Evolutionary conservation across 2,888 invertebrate genomes (phyloP).

Genomic region (Rhamnusium bicolor): DNA sequence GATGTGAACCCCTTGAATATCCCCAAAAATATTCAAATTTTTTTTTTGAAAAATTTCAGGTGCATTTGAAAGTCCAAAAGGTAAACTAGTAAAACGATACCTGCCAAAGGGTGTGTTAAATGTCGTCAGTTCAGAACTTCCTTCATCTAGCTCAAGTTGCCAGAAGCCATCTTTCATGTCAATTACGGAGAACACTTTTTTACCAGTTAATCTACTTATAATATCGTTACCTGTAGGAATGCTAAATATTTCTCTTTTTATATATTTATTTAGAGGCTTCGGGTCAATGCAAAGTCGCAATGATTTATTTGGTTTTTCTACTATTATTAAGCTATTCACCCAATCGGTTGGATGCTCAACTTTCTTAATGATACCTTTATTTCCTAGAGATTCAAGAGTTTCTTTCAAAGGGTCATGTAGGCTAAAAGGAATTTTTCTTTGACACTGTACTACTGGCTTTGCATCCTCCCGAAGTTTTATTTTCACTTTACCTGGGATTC

Average conservation of each 20-base stretch:
- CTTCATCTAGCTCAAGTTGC: neutral
- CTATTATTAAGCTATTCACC: conserved; percentile 29
- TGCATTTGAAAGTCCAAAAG: conserved; percentile 52
- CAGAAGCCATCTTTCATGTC: conserved; percentile 7
- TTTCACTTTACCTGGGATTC: neutral
- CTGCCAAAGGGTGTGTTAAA: conserved; percentile 36
- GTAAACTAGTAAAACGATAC: conserved; percentile 52
- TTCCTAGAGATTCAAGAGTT: conserved; percentile 10
- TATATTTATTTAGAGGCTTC: conserved; percentile 32
- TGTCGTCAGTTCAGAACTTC: neutral
- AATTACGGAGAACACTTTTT: neutral
- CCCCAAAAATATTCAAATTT: conserved; percentile 49
- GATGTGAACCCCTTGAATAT: conserved; percentile 48
- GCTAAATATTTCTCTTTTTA: conserved; percentile 24
- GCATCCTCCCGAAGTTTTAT: neutral
- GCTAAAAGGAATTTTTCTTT: neutral
- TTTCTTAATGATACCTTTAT: conserved; percentile 17
- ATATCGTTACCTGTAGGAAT: conserved; percentile 14
- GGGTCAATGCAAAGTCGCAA: conserved; percentile 33
- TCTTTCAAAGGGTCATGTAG: conserved; percentile 1
- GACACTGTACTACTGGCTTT: neutral
- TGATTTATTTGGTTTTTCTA: conserved; percentile 24
- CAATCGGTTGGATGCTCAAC: conserved; percentile 27
- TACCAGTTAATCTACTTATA: neutral
- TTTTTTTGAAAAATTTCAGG: conserved; percentile 54